Evolutionary conservation across 2,113 vertebrate genomes (phyloP).

Genomic region (Balaeniceps rex): DNA sequence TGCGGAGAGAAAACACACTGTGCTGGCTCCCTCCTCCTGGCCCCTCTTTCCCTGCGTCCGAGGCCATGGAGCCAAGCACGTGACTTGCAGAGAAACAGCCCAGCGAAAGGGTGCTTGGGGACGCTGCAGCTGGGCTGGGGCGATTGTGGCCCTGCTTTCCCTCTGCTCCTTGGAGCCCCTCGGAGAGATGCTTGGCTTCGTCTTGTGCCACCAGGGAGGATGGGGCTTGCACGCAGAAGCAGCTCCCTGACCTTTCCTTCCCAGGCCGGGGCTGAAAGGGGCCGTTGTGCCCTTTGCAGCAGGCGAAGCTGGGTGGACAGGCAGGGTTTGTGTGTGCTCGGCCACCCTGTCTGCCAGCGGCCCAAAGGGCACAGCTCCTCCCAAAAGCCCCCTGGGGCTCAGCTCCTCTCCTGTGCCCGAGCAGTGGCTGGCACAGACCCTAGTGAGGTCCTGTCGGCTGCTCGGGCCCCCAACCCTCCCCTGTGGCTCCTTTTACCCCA

Average conservation of each 20-base stretch:
- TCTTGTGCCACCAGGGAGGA: not conserved
- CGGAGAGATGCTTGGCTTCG: not conserved
- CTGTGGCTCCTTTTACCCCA: not conserved
- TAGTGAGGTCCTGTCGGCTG: not conserved
- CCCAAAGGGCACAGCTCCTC: not conserved
- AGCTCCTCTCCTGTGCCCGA: not conserved
- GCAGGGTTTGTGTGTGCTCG: not conserved
- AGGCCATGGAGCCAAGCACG: not conserved
- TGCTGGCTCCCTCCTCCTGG: constrained; percentile 12
- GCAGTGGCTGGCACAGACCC: not conserved
- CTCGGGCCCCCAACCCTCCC: rapidly evolving
- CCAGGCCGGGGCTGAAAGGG: not conserved
- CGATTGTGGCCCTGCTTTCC: rapidly evolving
- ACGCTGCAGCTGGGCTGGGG: not conserved
- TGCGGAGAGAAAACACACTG: not conserved
- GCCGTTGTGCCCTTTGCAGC: not conserved
- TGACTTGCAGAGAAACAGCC: not conserved
- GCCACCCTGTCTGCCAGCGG: not conserved
- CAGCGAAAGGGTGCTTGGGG: rapidly evolving
- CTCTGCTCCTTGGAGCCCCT: not conserved
- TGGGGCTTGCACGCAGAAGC: not conserved
- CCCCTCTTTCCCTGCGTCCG: not conserved
- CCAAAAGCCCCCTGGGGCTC: not conserved
- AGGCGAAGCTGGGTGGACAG: not conserved
- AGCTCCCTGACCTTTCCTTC: not conserved